Percentiles rank a stretch among this genome's conserved stretches.
Evolutionary conservation across 2,113 vertebrate species (phyloP).

Genomic region (Scalopus aquaticus): DNA sequence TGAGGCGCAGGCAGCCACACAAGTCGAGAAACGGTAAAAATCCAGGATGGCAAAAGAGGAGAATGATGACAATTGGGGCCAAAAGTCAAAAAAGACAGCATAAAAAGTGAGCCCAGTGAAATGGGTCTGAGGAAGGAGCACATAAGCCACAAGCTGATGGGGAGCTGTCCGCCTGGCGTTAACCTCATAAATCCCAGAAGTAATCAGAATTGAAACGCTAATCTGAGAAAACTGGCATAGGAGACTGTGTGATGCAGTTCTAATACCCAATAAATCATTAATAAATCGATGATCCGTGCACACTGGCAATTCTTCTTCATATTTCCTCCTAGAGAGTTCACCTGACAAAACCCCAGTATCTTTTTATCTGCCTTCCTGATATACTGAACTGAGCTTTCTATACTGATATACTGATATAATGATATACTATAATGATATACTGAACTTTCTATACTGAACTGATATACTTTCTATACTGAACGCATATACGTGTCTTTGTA

Average conservation of each 20-base stretch:
- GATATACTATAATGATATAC: too few relatives aligned
- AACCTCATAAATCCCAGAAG: neutral
- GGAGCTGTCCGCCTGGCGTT: neutral
- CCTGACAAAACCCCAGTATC: neutral
- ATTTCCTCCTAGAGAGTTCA: neutral
- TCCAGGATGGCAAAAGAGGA: neutral
- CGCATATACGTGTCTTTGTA: neutral
- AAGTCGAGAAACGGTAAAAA: neutral
- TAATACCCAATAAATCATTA: constrained; percentile 51
- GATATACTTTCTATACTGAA: too few relatives aligned
- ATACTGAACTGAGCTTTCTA: too few relatives aligned
- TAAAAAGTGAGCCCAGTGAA: neutral
- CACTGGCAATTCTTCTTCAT: constrained; percentile 39
- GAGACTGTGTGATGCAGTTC: neutral
- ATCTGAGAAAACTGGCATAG: neutral
- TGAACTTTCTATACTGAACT: too few relatives aligned
- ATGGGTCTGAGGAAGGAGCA: neutral
- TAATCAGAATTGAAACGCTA: constrained; percentile 40
- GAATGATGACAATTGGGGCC: neutral
- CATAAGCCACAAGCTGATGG: neutral
- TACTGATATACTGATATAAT: too few relatives aligned
- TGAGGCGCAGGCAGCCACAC: neutral
- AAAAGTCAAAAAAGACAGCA: neutral
- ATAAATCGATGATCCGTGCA: constrained; percentile 20
- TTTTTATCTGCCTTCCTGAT: constrained; percentile 47